A percentile compares a stretch with the other conserved stretches of the same genome.
Evolutionary conservation across 2,113 vertebrate genomes (phyloP).

Genomic region (Antidorcas marsupialis): DNA sequence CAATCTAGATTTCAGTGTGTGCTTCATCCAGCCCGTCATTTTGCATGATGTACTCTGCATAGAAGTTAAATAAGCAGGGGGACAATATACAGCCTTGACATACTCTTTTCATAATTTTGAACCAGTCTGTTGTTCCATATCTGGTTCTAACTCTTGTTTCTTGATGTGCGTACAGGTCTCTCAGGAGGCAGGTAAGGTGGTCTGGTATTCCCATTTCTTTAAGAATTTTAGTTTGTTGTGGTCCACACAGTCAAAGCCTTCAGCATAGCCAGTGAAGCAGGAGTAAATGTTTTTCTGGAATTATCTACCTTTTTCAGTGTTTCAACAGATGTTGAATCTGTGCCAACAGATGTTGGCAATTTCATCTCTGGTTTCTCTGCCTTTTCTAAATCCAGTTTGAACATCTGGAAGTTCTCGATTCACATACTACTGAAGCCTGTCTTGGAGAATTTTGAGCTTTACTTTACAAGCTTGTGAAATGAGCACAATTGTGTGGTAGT

Average conservation of each 20-base stretch:
- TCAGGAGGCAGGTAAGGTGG: background rate
- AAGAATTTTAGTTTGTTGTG: background rate
- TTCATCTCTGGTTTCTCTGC: background rate
- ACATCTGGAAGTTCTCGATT: background rate
- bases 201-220: background rate
- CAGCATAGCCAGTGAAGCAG: background rate
- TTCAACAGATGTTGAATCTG: background rate
- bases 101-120: background rate
- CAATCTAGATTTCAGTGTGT: background rate
- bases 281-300: background rate
- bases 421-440: background rate
- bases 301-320: background rate
- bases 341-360: background rate
- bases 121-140: background rate
- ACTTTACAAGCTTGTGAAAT: background rate
- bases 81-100: background rate
- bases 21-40: fast-evolving
- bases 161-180: fast-evolving
- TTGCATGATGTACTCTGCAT: background rate
- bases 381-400: background rate
- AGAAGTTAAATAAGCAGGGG: background rate
- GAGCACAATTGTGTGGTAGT: background rate
- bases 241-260: background rate
- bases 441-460: background rate
- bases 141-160: background rate